Evolutionary conservation across 2,797 vertebrate genomes (phyloP), one percentile per base, ranked within the genome.

Genomic region (Acanthurus lineatus): DNA sequence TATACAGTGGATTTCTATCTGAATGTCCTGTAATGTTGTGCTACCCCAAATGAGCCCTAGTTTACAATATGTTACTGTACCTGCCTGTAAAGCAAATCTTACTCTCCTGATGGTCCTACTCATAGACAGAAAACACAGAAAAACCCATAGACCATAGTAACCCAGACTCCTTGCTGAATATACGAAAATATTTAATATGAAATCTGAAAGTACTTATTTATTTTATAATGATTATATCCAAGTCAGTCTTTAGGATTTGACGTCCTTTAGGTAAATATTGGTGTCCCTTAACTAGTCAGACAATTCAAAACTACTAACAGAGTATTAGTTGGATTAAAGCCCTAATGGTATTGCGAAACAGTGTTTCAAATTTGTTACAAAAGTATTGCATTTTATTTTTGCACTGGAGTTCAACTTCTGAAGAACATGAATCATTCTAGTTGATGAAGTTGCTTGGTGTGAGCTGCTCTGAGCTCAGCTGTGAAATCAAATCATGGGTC

Each of bases 1-100:
- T 91, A 92, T 92, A 92, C 92, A 90, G 81, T 91, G 86, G 86
- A 91, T 81, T 92, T 93, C 90, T 93, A 92, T 92, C 91, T 47
- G 85, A 80, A 82, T 77, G 87, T 79, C 89, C 86, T 86, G 83
- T 85, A 63, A 82, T 83, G 78, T 86, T 69, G 84, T 87, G 86
- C 72, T 76, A 48, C 77, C 70, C 79, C 38, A 68, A 45, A 83
- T 22, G 68, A 86, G 78, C 79, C 83, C 79, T 72, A 63, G 76
- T 86, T 87, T 89, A 82, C 81, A 80, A 79, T 66, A 63, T 80
- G 65, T 78, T 51, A 58, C 86, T 89, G 70, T 86, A 84, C 42
- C 79, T 81, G 81, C 79, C 84, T 89, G 86, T 86, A 72, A 74
- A 89, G 76, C 69, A 79, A 87, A 82, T 73, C 2, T 9, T 80